Evolutionary conservation across 2,888 invertebrate species (phyloP).

Genomic region (Cyaniris semiargus): DNA sequence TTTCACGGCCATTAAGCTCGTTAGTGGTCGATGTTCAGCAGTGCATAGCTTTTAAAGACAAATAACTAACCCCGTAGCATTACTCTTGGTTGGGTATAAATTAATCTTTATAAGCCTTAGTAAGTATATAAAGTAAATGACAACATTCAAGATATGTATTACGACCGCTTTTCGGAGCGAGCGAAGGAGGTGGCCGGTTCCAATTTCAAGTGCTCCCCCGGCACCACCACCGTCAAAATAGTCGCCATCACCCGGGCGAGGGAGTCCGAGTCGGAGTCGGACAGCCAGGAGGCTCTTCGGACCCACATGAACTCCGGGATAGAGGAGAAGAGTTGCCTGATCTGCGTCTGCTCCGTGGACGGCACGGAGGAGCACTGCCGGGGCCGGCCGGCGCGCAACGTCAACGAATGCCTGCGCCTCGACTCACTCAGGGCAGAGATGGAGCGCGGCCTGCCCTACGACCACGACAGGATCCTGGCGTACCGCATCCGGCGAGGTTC

Average conservation of each 20-base stretch:
- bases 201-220: background rate
- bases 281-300: slow-evolving; percentile 41
- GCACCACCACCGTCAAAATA: slow-evolving; percentile 50
- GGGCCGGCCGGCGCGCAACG: slow-evolving; percentile 57
- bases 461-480: slow-evolving; percentile 52
- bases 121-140: background rate
- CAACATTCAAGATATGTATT: slow-evolving; percentile 9
- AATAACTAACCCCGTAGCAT: background rate
- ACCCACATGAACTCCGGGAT: slow-evolving; percentile 53
- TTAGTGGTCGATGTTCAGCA: background rate
- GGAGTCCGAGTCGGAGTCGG: background rate
- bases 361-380: slow-evolving; percentile 62
- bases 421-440: slow-evolving; percentile 45
- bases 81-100: background rate
- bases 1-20: too few relatives aligned
- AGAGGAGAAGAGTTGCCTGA: slow-evolving; percentile 54
- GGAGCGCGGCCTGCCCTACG: slow-evolving; percentile 49
- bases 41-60: background rate
- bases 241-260: slow-evolving; percentile 35
- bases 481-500: slow-evolving; percentile 60
- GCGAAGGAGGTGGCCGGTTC: background rate
- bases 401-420: slow-evolving; percentile 65
- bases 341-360: slow-evolving; percentile 63
- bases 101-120: background rate
- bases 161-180: slow-evolving; percentile 8